Evolutionary conservation across 2,113 vertebrate species (phyloP).

Genomic region (Anarrhichthys ocellatus): DNA sequence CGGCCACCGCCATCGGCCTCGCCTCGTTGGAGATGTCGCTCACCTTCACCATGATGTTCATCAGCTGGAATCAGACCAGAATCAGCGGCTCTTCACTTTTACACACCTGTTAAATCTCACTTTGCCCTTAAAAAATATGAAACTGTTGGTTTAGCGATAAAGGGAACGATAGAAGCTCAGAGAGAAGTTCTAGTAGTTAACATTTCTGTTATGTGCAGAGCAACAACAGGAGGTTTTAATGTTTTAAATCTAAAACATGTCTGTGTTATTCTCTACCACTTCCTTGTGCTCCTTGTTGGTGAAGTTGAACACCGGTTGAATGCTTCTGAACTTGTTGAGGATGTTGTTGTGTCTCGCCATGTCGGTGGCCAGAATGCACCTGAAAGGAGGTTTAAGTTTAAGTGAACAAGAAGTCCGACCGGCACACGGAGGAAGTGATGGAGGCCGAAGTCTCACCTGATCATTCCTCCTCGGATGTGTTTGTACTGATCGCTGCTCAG

Average conservation of each 20-base stretch:
- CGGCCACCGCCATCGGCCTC: constrained; percentile 81
- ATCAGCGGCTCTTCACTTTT: background rate
- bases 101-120: no score
- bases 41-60: constrained; percentile 86
- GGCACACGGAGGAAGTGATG: background rate
- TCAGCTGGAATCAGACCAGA: constrained; percentile 63
- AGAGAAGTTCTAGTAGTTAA: no score
- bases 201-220: background rate
- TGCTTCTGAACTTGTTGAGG: constrained; percentile 79
- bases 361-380: constrained; percentile 82
- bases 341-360: constrained; percentile 85
- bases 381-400: background rate
- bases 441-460: constrained; percentile 48
- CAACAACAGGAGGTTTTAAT: no score
- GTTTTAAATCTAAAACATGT: no score
- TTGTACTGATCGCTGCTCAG: constrained; percentile 64
- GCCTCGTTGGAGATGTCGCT: constrained; percentile 86
- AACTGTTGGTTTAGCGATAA: no score
- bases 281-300: constrained; percentile 82
- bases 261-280: constrained; percentile 68
- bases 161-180: no score
- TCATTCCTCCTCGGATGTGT: constrained; percentile 68
- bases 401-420: no score
- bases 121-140: no score
- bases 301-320: constrained; percentile 80